phyloP scores from a whole-genome alignment of 92 coral and sea anemone species.

The Muricea muricata region DNA sequence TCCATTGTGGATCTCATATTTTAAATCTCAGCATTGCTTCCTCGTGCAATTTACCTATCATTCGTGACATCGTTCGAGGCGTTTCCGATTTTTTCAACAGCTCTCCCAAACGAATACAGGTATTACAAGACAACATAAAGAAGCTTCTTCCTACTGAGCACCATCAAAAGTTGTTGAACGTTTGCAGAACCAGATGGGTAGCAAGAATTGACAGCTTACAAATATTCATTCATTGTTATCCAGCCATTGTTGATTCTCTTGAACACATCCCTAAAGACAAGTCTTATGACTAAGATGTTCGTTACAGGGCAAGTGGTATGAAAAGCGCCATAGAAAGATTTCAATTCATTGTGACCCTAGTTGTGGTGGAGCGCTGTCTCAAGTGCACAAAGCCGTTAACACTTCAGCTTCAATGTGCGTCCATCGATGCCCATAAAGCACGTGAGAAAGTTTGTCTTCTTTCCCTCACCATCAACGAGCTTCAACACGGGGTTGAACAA shows the following conservation, averaged over 20 bases:
- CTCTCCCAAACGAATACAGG: constrained; percentile 25
- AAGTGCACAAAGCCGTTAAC: no score
- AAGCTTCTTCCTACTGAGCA: background rate
- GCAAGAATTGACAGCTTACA: constrained; percentile 39
- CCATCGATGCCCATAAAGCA: no score
- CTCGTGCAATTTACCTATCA: constrained; percentile 15
- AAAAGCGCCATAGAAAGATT: no score
- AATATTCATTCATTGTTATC: constrained; percentile 14
- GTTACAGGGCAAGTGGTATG: background rate
- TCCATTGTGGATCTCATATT: no score
- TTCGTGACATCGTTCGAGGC: constrained; percentile 25
- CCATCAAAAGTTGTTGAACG: constrained; percentile 37
- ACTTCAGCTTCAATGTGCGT: no score
- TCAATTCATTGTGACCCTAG: no score
- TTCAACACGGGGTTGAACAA: no score
- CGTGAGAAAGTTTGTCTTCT: no score
- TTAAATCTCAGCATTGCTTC: constrained; percentile 46
- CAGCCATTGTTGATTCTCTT: background rate
- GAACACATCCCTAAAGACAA: background rate
- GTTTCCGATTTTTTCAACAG: constrained; percentile 39
- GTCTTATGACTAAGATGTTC: background rate
- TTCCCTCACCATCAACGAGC: no score
- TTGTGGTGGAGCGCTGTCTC: no score
- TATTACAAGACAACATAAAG: constrained; percentile 24
- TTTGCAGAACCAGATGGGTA: constrained; percentile 27